These are phyloP conservation scores for Crocodylus rhombifer DNA, from an alignment of 2,797 vertebrate species.

Conservation along the genomic window DNA sequence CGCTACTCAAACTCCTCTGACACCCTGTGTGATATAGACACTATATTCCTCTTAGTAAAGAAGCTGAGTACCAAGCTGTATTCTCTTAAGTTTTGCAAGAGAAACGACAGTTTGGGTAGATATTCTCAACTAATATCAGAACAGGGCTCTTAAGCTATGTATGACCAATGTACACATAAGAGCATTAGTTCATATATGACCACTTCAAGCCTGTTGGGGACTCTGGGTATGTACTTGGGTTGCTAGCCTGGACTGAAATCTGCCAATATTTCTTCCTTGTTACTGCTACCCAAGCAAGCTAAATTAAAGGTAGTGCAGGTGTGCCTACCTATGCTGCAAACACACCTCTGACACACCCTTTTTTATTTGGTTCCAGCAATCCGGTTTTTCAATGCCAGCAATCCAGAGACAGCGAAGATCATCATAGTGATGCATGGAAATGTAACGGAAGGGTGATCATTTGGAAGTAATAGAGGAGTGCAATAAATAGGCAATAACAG, in stretches of 20 bases:
- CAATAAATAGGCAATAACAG: background rate
- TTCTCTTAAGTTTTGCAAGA: background rate
- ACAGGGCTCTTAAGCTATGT: background rate
- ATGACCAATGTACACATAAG: too few species aligned
- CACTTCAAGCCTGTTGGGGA: background rate
- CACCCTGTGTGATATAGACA: background rate
- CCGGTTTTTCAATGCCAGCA: background rate
- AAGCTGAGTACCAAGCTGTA: background rate
- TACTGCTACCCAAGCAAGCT: background rate
- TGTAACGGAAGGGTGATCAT: background rate
- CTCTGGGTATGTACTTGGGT: background rate
- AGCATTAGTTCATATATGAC: too few species aligned
- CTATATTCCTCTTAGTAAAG: background rate
- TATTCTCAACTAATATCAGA: slow-evolving; percentile 16
- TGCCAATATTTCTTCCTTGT: background rate
- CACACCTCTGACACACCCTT: too few species aligned
- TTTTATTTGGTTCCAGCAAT: background rate
- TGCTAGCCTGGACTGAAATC: background rate
- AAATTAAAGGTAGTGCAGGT: background rate
- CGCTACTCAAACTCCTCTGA: background rate
- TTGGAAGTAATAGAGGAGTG: background rate
- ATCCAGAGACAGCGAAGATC: background rate
- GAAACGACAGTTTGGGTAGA: background rate
- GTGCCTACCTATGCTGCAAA: background rate
- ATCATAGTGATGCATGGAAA: background rate